Percentiles rank a stretch among this genome's conserved stretches.
phyloP scores from a whole-genome alignment of 2,888 invertebrate genomes.

The Therioaphis trifolii region DNA sequence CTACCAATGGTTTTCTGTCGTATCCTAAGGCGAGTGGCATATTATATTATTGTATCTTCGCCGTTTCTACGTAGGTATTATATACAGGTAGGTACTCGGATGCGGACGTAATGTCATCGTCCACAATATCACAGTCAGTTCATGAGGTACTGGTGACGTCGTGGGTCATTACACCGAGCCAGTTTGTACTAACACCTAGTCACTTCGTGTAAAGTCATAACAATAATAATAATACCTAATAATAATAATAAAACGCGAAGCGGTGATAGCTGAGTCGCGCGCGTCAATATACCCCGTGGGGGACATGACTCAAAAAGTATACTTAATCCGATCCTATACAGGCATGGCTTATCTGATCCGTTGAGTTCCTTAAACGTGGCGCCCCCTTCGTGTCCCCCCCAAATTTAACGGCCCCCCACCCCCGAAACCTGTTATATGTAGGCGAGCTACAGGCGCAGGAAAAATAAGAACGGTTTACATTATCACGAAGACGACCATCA shows the following conservation, averaged over 20 bases:
- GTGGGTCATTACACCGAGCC: neutral
- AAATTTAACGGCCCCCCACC: neutral
- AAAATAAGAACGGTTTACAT: conserved; percentile 8
- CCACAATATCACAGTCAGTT: too few relatives aligned
- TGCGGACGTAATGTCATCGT: too few relatives aligned
- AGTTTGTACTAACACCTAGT: neutral
- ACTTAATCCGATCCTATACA: neutral
- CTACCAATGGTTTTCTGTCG: too few relatives aligned
- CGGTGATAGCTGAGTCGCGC: neutral
- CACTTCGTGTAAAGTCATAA: too few relatives aligned
- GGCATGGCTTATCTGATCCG: conserved; percentile 44
- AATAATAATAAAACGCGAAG: too few relatives aligned
- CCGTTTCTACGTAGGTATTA: too few relatives aligned
- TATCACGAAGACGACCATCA: conserved; percentile 31
- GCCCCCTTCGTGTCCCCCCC: neutral
- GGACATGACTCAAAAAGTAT: conserved; percentile 23
- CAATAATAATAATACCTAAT: neutral
- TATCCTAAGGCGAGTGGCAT: too few relatives aligned
- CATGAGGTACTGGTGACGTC: neutral
- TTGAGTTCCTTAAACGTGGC: conserved; percentile 19
- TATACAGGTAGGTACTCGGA: too few relatives aligned
- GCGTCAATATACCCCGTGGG: conserved; percentile 33
- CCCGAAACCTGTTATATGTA: conserved; percentile 33
- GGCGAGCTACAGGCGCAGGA: neutral
- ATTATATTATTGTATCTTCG: too few relatives aligned